A percentile compares a stretch with the other conserved stretches of the same genome.
phyloP scores from a whole-genome alignment of 2,797 vertebrate species.

The Rhyacichthys aspro region DNA sequence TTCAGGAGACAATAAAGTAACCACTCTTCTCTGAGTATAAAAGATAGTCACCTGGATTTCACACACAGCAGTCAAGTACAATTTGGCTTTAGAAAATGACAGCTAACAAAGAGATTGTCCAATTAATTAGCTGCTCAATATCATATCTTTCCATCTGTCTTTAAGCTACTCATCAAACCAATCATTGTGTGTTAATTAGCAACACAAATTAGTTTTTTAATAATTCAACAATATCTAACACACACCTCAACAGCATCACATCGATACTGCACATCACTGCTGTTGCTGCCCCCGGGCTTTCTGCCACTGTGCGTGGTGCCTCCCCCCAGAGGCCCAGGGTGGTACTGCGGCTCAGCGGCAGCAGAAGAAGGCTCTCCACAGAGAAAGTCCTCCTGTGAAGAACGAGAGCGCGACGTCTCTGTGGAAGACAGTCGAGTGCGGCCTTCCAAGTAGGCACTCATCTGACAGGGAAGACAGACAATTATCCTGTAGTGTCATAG shows the following conservation, averaged over 20 bases:
- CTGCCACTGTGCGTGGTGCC: conserved; percentile 70
- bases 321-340: conserved; percentile 63
- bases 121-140: neutral
- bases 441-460: conserved; percentile 92
- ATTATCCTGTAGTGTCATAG: conserved; percentile 11
- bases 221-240: neutral
- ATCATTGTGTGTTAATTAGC: neutral
- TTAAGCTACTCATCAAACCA: neutral
- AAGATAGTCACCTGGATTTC: no score
- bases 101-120: neutral
- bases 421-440: conserved; percentile 95
- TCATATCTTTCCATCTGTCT: neutral
- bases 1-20: neutral
- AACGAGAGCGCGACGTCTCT: conserved; percentile 96
- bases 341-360: conserved; percentile 73
- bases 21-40: neutral
- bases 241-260: conserved; percentile 73
- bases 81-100: neutral
- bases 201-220: neutral
- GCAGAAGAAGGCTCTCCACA: conserved; percentile 50
- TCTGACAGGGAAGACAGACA: conserved; percentile 68
- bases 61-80: no score
- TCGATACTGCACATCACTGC: conserved; percentile 72
- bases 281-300: conserved; percentile 73
- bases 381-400: conserved; percentile 89